A percentile compares a stretch with the other conserved stretches of the same genome.
These are phyloP conservation scores for Stenolophus ochropezus DNA, from an alignment of 2,888 invertebrate genomes.

Conservation along the genomic window DNA sequence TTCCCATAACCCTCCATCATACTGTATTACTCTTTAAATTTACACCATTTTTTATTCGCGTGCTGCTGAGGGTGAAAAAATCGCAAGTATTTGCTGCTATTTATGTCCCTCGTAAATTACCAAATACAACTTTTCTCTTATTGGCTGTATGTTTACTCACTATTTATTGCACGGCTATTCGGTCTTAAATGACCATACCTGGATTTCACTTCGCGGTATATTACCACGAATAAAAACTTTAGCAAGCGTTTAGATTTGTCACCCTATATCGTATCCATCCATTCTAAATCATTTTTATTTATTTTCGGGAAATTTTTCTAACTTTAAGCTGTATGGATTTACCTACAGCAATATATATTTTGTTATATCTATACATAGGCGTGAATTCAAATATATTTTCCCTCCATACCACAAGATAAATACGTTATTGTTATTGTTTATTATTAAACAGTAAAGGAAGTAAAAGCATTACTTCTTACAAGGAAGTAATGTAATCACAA, in stretches of 20 bases:
- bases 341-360: background rate
- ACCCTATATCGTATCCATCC: background rate
- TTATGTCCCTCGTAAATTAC: slow-evolving; percentile 37
- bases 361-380: no score
- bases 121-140: slow-evolving; percentile 21
- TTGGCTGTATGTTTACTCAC: slow-evolving; percentile 36
- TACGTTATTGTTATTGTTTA: no score
- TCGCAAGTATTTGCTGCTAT: slow-evolving; percentile 45
- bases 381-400: no score
- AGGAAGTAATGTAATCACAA: no score
- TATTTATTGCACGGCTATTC: slow-evolving; percentile 23
- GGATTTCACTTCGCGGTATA: background rate
- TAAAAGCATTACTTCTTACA: no score
- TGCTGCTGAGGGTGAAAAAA: slow-evolving; percentile 44
- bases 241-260: background rate
- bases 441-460: no score
- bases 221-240: background rate
- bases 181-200: background rate
- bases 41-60: slow-evolving; percentile 55
- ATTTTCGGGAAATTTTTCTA: background rate
- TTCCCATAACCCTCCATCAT: slow-evolving; percentile 59
- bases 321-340: background rate
- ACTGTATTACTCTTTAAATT: slow-evolving; percentile 58
- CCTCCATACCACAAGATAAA: no score
- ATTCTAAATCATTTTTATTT: background rate